Evolutionary conservation across 2,797 vertebrate genomes (phyloP).

Genomic region (Dermochelys coriacea): DNA sequence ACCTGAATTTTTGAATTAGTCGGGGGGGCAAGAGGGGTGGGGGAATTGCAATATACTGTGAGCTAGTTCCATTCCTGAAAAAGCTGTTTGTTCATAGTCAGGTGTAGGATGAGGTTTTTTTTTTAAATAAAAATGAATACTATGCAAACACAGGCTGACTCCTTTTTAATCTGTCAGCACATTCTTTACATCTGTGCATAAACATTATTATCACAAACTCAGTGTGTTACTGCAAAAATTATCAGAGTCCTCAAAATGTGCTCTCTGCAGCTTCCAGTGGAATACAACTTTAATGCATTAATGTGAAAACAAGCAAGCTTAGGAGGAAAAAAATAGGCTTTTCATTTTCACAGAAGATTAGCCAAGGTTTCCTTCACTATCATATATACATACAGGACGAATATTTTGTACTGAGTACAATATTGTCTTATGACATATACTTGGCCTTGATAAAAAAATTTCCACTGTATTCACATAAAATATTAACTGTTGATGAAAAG

Average conservation of each 20-base stretch:
- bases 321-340: neutral
- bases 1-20: slow-evolving; percentile 69
- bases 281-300: slow-evolving; percentile 53
- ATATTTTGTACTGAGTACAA: slow-evolving; percentile 68
- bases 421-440: slow-evolving; percentile 46
- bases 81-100: slow-evolving; percentile 71
- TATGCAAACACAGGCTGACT: slow-evolving; percentile 68
- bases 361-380: slow-evolving; percentile 23
- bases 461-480: slow-evolving; percentile 49
- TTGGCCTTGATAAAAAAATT: slow-evolving; percentile 56
- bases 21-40: neutral
- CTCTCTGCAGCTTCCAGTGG: slow-evolving; percentile 55
- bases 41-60: slow-evolving; percentile 44
- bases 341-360: slow-evolving; percentile 63
- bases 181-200: slow-evolving; percentile 82
- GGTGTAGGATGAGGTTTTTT: slow-evolving; percentile 53
- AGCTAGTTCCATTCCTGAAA: slow-evolving; percentile 67
- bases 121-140: slow-evolving; percentile 68
- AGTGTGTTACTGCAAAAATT: slow-evolving; percentile 78
- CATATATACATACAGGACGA: slow-evolving; percentile 23
- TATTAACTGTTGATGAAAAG: slow-evolving; percentile 71
- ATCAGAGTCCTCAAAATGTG: slow-evolving; percentile 71
- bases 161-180: slow-evolving; percentile 82
- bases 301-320: slow-evolving; percentile 65
- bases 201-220: slow-evolving; percentile 81